Evolutionary conservation across 2,113 vertebrate genomes (phyloP), one percentile per base, ranked within the genome.

Genomic region (Cyanistes caeruleus): DNA sequence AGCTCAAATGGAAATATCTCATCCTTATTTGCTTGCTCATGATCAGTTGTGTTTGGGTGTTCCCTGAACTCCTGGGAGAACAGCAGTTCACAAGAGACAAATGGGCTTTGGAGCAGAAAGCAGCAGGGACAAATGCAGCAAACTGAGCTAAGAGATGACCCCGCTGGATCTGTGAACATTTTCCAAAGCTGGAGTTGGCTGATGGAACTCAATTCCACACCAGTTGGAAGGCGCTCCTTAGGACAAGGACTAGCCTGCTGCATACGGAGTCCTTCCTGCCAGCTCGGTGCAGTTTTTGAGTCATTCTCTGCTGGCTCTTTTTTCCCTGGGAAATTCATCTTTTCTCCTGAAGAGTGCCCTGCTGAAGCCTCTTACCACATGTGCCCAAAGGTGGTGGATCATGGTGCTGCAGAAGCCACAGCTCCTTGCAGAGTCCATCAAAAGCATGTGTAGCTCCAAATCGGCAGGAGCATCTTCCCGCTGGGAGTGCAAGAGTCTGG

Each of bases 101-200:
- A 59, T 0, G 11, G 72, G 60, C 76, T 92, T 84, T 72, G 92
- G 90, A 95, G 72, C 64, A 76, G 64, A 90, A 94, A 88, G 51
- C 62, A 69, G 58, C 62, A 81, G 93, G 90, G 76, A 48, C 21
- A 74, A 75, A 74, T 8, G 10, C 56, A 72, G 25, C 52, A 67
- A 63, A 80, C 39, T 80, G 53, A 81, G 69, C 56, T 75, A 14
- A 78, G 84, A 76, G 39, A 39, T 3, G 23, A 80, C 84, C 62
- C 64, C 0, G 7, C n/a, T 93, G 90, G 93, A 88, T 63, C n/a
- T 68, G 44, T 67, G 76, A 52, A 62, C 4, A 0, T 31, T 75
- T 60, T n/a, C 24, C 69, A 79, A 83, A 93, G 80, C 79, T 88
- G 95, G 67, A 95, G 67, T 33, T 94, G 63, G 17, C 60, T 65